Conservation (phyloP, 2,888 invertebrate genomes). For the Agyllia agylla region DNA sequence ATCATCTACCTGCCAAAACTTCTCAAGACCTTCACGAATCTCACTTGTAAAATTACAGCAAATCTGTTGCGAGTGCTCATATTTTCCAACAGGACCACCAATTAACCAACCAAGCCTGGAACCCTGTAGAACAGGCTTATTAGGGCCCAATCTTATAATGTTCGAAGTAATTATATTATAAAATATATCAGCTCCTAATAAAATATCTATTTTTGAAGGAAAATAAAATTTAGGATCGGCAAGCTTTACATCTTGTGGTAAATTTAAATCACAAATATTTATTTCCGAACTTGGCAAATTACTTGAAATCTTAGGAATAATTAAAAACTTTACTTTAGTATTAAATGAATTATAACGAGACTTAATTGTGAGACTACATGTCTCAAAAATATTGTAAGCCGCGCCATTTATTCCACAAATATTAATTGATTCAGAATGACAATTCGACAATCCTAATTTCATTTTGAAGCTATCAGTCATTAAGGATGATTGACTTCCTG, state of each 20-base stretch:
- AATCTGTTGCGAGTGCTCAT: background rate
- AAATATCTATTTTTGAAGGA: constrained; percentile 11
- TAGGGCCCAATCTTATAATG: background rate
- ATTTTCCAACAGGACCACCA: background rate
- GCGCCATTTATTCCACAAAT: constrained; percentile 12
- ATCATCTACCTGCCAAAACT: background rate
- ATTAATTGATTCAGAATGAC: background rate
- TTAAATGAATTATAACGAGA: background rate
- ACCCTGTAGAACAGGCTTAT: background rate
- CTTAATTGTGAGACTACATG: background rate
- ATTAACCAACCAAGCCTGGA: background rate
- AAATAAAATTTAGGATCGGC: constrained; percentile 8
- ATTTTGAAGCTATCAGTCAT: constrained; percentile 1
- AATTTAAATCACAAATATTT: background rate
- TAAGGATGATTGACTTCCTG: constrained; percentile 15
- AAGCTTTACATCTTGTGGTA: background rate
- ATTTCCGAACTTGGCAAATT: background rate
- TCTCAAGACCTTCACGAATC: background rate
- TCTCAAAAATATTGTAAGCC: background rate
- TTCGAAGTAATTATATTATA: background rate
- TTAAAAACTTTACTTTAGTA: background rate
- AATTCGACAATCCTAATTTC: background rate
- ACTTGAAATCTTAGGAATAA: background rate
- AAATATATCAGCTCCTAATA: background rate
- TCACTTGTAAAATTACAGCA: background rate